Conservation (phyloP, 1,140 invertebrate genomes). For the Luehdorfia chinensis region DNA sequence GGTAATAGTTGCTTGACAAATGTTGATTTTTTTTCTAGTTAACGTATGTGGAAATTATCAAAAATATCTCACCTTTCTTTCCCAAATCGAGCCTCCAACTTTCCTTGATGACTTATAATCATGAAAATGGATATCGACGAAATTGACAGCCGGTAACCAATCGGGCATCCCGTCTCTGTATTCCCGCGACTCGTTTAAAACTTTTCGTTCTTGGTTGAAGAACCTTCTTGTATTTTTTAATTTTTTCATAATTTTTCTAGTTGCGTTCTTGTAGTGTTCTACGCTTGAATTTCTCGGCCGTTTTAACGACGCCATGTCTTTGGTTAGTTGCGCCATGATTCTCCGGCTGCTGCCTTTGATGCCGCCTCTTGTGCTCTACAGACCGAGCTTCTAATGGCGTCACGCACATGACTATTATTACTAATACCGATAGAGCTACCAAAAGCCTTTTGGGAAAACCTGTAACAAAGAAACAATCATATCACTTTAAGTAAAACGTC, state of each 20-base stretch:
- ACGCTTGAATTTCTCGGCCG: constrained; percentile 40
- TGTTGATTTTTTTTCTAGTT: not conserved
- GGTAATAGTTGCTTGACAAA: too few relatives aligned
- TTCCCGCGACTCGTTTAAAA: constrained; percentile 50
- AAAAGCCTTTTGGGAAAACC: constrained; percentile 72
- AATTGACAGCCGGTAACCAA: constrained; percentile 66
- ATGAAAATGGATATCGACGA: constrained; percentile 61
- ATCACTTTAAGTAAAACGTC: not conserved
- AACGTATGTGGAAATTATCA: not conserved
- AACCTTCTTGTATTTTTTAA: constrained; percentile 55
- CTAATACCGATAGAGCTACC: constrained; percentile 61
- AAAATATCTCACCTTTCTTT: constrained; percentile 54
- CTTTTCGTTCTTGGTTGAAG: constrained; percentile 48
- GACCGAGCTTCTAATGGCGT: constrained; percentile 47
- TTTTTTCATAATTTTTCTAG: constrained; percentile 55
- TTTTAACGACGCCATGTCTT: constrained; percentile 40
- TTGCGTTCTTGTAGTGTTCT: constrained; percentile 50
- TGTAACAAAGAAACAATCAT: constrained; percentile 49
- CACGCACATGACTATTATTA: constrained; percentile 60
- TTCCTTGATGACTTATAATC: constrained; percentile 41
- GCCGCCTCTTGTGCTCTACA: constrained; percentile 44
- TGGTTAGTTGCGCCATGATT: constrained; percentile 39
- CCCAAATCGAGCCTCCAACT: constrained; percentile 38
- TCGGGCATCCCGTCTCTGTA: constrained; percentile 58
- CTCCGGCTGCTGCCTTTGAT: constrained; percentile 44